Evolutionary conservation across 2,113 vertebrate genomes (phyloP).

Genomic region (Ranitomeya variabilis): DNA sequence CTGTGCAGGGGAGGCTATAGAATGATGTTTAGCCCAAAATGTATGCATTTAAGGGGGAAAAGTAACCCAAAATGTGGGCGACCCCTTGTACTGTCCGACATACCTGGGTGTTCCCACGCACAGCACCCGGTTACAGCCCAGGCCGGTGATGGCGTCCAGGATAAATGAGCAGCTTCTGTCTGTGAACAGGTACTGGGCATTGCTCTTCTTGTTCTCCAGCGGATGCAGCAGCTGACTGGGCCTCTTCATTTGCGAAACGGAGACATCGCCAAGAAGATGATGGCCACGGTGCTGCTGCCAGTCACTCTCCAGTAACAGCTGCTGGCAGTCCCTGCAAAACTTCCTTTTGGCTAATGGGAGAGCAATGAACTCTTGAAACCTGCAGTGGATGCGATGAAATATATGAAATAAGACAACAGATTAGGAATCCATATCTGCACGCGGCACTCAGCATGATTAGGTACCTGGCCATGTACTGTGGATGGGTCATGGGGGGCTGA

Average conservation of each 20-base stretch:
- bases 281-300: constrained; percentile 73
- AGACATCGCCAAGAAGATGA: constrained; percentile 66
- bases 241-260: constrained; percentile 73
- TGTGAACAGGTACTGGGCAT: constrained; percentile 93
- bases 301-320: constrained; percentile 77
- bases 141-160: constrained; percentile 74
- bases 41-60: too few relatives aligned
- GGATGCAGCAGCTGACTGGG: constrained; percentile 85
- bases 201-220: constrained; percentile 90
- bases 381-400: constrained; percentile 61
- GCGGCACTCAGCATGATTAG: too few relatives aligned
- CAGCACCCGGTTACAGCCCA: constrained; percentile 84
- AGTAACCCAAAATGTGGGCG: background rate
- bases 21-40: too few relatives aligned
- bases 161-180: constrained; percentile 87
- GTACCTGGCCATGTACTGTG: constrained; percentile 81
- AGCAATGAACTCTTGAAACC: constrained; percentile 78
- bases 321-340: constrained; percentile 88
- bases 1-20: too few relatives aligned
- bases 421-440: background rate
- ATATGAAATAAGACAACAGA: background rate
- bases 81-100: background rate
- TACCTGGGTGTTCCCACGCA: constrained; percentile 93
- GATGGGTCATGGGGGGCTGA: constrained; percentile 76
- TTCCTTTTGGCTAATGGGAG: constrained; percentile 75